Percentiles rank a stretch among this genome's conserved stretches.
Conservation (phyloP, 2,797 vertebrate species). For the Amblyopsis hoosieri region DNA sequence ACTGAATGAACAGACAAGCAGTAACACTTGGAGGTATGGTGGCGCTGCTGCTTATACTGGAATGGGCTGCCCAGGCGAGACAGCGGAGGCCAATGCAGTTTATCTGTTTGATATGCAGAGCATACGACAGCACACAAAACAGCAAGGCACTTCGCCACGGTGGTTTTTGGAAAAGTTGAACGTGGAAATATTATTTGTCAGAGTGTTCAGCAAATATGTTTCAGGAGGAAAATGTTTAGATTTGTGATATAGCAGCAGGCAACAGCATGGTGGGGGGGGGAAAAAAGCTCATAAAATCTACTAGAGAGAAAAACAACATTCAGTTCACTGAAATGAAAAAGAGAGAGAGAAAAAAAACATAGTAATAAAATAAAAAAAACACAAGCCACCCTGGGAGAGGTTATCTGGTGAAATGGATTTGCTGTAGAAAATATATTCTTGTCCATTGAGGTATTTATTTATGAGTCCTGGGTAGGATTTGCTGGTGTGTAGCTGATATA, state of each 20-base stretch:
- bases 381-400: conserved; percentile 7
- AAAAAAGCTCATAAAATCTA: conserved; percentile 51
- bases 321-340: conserved; percentile 30
- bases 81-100: conserved; percentile 50
- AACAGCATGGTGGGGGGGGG: conserved; percentile 36
- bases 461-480: conserved; percentile 33
- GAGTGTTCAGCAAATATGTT: conserved; percentile 44
- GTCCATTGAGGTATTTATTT: conserved; percentile 40
- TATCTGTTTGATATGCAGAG: conserved; percentile 63
- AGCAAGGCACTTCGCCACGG: conserved; percentile 32
- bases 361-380: background rate
- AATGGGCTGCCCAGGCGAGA: conserved; percentile 71
- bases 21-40: conserved; percentile 79
- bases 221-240: conserved; percentile 39
- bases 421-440: conserved; percentile 25
- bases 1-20: conserved; percentile 85
- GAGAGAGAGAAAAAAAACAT: conserved; percentile 4
- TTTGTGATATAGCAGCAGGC: conserved; percentile 38
- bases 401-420: conserved; percentile 25
- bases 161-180: conserved; percentile 51
- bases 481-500: conserved; percentile 41
- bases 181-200: conserved; percentile 21
- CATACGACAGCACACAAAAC: conserved; percentile 58
- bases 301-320: conserved; percentile 40
- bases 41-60: conserved; percentile 65